phyloP scores from a whole-genome alignment of 2,113 vertebrate genomes.

The Centropus bengalensis region DNA sequence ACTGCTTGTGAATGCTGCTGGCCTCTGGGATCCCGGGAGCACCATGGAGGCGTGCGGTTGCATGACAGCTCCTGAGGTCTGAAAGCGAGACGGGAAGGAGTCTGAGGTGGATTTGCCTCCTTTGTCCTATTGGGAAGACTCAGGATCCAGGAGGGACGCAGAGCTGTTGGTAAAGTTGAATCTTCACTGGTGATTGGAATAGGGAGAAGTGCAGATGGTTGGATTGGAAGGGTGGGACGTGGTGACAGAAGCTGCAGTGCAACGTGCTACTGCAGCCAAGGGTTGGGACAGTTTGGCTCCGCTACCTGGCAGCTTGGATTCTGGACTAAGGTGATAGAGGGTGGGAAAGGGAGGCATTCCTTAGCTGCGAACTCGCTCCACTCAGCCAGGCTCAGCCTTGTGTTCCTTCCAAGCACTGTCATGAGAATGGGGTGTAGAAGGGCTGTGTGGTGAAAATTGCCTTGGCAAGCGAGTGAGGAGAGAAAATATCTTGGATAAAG shows the following conservation, averaged over 20 bases:
- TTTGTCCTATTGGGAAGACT: neutral
- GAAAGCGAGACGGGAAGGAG: neutral
- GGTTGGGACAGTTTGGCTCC: neutral
- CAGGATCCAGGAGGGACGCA: neutral
- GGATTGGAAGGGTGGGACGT: neutral
- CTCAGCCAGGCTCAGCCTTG: neutral
- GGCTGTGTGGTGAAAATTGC: neutral
- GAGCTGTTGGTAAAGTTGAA: neutral
- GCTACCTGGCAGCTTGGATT: neutral
- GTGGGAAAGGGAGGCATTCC: neutral
- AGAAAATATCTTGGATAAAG: neutral
- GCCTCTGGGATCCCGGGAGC: neutral
- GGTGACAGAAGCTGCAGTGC: neutral
- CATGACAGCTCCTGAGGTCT: neutral
- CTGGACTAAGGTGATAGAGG: neutral
- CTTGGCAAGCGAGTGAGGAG: neutral
- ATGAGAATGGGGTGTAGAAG: rapidly evolving
- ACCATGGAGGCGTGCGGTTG: rapidly evolving
- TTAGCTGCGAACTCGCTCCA: neutral
- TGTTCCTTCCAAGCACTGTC: rapidly evolving
- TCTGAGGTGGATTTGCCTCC: neutral
- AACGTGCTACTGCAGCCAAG: neutral
- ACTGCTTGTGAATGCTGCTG: neutral
- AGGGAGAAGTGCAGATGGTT: neutral
- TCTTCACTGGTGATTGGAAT: neutral